These are phyloP conservation scores for Copidosoma floridanum DNA, from an alignment of 1,140 invertebrate species.

Conservation along the genomic window DNA sequence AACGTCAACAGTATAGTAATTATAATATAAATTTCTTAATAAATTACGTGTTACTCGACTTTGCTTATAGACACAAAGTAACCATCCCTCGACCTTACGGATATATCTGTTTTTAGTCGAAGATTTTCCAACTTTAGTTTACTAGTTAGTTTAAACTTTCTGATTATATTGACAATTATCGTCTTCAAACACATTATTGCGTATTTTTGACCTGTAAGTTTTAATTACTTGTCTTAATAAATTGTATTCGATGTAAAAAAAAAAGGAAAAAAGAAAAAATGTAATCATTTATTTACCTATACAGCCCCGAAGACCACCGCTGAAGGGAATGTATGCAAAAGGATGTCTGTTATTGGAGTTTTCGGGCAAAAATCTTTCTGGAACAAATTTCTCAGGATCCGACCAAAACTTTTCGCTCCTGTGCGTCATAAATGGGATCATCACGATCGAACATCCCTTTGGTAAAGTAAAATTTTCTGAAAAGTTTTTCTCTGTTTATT, in stretches of 20 bases:
- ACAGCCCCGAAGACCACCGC: constrained; percentile 60
- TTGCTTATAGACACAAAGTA: constrained; percentile 28
- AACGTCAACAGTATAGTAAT: no score
- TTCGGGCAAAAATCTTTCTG: constrained; percentile 64
- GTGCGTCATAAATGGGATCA: constrained; percentile 48
- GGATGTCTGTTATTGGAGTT: constrained; percentile 44
- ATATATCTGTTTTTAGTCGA: constrained; percentile 31
- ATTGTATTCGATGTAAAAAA: no score
- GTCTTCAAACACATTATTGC: constrained; percentile 55
- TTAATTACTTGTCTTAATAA: no score
- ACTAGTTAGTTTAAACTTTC: constrained; percentile 26
- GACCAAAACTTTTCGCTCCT: constrained; percentile 60
- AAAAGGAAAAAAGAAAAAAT: neutral
- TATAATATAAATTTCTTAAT: no score
- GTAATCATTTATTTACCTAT: constrained; percentile 50
- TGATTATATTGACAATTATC: constrained; percentile 44
- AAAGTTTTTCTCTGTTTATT: neutral
- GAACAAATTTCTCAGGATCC: constrained; percentile 69
- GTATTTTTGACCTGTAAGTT: constrained; percentile 54
- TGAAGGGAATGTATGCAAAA: constrained; percentile 60
- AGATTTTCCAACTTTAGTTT: constrained; percentile 15
- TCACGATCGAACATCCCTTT: constrained; percentile 26
- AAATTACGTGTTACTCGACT: no score
- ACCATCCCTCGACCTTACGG: constrained; percentile 27
- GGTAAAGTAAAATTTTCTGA: constrained; percentile 29